phyloP scores from a whole-genome alignment of 53 echinoderm and acorn worm species.

The Apostichopus leukothele region DNA sequence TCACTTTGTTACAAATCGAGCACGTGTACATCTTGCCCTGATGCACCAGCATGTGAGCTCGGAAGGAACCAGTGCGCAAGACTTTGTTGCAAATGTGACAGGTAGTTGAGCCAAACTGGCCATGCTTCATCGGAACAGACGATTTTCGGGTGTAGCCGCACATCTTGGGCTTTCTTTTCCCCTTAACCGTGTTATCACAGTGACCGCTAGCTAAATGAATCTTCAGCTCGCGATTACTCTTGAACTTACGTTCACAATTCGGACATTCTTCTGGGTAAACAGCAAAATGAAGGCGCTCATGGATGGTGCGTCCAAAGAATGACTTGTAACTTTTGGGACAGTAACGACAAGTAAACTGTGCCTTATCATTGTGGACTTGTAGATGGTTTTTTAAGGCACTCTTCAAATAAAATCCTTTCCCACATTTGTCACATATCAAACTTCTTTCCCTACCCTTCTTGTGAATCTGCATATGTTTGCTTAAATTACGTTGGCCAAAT shows the following conservation, averaged over 20 bases:
- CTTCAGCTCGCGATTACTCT: not conserved
- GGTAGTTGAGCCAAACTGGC: not conserved
- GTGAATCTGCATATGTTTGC: conserved; percentile 28
- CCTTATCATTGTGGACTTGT: not conserved
- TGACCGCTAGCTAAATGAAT: not conserved
- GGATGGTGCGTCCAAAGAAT: conserved; percentile 29
- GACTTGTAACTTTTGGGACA: conserved; percentile 35
- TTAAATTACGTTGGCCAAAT: not conserved
- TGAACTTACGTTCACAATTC: conserved; percentile 11
- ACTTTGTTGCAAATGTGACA: conserved; percentile 1
- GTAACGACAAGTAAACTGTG: conserved; percentile 12
- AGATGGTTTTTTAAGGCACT: conserved; percentile 14
- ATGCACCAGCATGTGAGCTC: conserved; percentile 23
- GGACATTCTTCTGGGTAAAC: conserved; percentile 7
- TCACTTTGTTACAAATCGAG: conserved; percentile 20
- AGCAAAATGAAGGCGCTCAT: conserved; percentile 30
- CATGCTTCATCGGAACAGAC: not conserved
- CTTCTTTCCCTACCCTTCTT: not conserved
- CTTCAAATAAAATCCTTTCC: conserved; percentile 10
- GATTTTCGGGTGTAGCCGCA: not conserved
- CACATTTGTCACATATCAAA: conserved; percentile 11
- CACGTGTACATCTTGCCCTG: conserved; percentile 35
- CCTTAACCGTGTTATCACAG: not conserved
- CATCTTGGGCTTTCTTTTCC: not conserved
- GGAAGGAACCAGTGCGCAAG: not conserved